These are phyloP conservation scores for Diploptera punctata DNA, from an alignment of 2,888 invertebrate genomes.

Conservation along the genomic window DNA sequence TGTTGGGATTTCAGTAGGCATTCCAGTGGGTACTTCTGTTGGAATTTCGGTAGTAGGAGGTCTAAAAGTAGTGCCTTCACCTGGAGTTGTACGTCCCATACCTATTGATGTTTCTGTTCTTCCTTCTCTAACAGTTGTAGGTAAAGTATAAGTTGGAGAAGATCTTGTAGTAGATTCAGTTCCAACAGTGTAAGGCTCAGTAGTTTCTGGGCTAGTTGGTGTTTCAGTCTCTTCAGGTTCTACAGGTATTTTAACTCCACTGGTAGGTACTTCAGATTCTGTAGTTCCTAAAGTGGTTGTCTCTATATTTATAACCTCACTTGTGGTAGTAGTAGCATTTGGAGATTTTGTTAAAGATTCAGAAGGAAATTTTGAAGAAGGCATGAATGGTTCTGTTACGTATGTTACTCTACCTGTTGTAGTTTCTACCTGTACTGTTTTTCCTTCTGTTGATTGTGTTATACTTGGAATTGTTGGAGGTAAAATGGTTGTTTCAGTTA, in stretches of 20 bases:
- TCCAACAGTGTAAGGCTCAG: no score
- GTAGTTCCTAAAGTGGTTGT: no score
- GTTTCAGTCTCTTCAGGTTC: no score
- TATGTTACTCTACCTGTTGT: slow-evolving; percentile 2
- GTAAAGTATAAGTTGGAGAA: not conserved
- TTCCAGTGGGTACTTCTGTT: not conserved
- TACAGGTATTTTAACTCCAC: no score
- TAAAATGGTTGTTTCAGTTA: no score
- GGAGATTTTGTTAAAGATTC: slow-evolving; percentile 2
- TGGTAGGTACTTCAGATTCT: no score
- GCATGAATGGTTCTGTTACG: not conserved
- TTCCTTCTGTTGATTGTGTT: not conserved
- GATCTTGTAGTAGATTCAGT: not conserved
- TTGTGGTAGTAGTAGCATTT: slow-evolving; percentile 17
- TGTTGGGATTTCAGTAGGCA: slow-evolving; percentile 34
- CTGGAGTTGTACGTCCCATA: not conserved
- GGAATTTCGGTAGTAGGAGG: not conserved
- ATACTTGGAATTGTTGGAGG: not conserved
- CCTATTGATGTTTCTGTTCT: not conserved
- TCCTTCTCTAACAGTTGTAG: slow-evolving; percentile 14
- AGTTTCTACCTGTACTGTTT: not conserved
- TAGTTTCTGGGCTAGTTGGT: no score
- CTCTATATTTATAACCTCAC: not conserved
- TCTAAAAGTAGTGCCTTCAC: not conserved
- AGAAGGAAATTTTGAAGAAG: slow-evolving; percentile 32